Percentiles rank a stretch among this genome's conserved stretches.
phyloP scores from a whole-genome alignment of 2,113 vertebrate species.

The Crocuta crocuta region DNA sequence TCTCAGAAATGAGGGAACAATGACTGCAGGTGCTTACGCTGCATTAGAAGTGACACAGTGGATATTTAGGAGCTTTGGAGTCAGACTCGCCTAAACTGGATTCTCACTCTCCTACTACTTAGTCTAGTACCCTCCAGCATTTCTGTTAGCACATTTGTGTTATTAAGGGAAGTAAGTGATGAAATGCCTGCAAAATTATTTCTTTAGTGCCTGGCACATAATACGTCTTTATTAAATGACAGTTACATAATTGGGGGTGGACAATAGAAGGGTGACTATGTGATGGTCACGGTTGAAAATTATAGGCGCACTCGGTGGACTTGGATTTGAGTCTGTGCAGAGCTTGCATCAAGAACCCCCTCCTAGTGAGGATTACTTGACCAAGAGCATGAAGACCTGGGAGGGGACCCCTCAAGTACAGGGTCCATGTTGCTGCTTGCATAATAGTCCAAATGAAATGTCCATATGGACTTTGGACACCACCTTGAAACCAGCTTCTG shows the following conservation, averaged over 20 bases:
- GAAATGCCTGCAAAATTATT: background rate
- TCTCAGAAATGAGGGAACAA: background rate
- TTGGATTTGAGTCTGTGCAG: background rate
- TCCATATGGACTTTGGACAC: background rate
- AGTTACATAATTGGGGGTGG: background rate
- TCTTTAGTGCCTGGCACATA: background rate
- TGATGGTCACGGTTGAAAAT: background rate
- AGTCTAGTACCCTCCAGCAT: background rate
- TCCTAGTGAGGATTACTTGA: background rate
- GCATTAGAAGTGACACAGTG: too few species aligned
- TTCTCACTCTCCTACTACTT: background rate
- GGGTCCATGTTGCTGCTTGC: background rate
- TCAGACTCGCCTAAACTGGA: background rate
- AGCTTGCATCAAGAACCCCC: background rate
- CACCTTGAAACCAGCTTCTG: background rate
- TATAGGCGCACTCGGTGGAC: too few species aligned
- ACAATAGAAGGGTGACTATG: background rate
- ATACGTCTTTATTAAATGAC: background rate
- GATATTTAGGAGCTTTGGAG: background rate
- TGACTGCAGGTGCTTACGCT: rapidly evolving
- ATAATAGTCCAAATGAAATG: background rate
- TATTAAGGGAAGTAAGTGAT: background rate
- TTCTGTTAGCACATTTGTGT: background rate
- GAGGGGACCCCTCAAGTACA: background rate
- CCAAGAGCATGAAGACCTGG: rapidly evolving